A percentile compares a stretch with the other conserved stretches of the same genome.
Evolutionary conservation across 2,888 invertebrate species (phyloP).

Genomic region (Norana najaformis): DNA sequence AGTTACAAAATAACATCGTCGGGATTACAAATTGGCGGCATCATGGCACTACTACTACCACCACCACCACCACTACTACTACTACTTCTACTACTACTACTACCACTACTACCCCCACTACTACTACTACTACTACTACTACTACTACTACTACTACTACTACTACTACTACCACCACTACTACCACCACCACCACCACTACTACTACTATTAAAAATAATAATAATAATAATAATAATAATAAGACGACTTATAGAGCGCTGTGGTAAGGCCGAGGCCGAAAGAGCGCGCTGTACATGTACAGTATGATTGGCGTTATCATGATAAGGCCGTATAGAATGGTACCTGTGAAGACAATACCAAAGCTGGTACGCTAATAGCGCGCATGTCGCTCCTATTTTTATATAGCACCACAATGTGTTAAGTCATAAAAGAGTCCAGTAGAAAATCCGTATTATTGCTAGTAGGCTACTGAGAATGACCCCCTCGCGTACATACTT

Average conservation of each 20-base stretch:
- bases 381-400: neutral
- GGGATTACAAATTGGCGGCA: neutral
- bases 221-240: too few relatives aligned
- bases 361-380: neutral
- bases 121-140: conserved; percentile 27
- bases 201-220: too few relatives aligned
- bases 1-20: neutral
- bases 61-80: conserved; percentile 16
- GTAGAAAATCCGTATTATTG: neutral
- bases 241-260: too few relatives aligned
- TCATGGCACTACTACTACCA: neutral
- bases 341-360: neutral
- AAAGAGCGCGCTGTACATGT: too few relatives aligned
- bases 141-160: conserved; percentile 27
- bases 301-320: too few relatives aligned
- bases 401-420: neutral
- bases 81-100: conserved; percentile 16
- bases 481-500: neutral
- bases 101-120: conserved; percentile 18
- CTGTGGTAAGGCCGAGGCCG: too few relatives aligned
- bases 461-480: neutral
- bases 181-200: too few relatives aligned
- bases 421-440: neutral
- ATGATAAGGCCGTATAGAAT: too few relatives aligned
- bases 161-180: conserved; percentile 25